Evolutionary conservation across 2,888 invertebrate species (phyloP), one percentile per base, ranked within the genome.

Genomic region (Eretmocerus hayati): DNA sequence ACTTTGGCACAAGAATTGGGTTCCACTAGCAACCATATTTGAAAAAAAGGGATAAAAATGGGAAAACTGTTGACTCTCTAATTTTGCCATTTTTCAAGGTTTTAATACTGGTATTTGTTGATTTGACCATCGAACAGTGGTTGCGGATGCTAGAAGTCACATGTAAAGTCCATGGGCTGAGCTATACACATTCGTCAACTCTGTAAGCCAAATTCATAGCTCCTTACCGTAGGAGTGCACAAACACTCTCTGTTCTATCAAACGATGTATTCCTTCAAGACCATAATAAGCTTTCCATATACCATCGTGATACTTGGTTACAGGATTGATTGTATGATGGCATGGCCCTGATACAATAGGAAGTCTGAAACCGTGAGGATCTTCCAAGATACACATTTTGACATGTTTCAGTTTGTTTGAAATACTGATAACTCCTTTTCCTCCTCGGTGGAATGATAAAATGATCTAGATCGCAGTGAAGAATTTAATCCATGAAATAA

Each of bases 251-350:
- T 46, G 20, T 11, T 53, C 48, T 1, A 53, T 22, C 5, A 54
- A 43, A 13, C 53, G 35, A 33, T 50, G 30, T 15, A 33, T 39
- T 31, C 50, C 62, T 8, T 20, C 5, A 1, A 54, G 11, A 37
- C 57, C 61, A 35, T 63, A 67, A 43, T 52, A 48, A 13, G 59
- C 61, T 11, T 43, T 58, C 67, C 67, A 69, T 22, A 52, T 41
- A 22, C 67, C 67, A 9, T 57, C 55, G 49, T 66, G 64, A 46
- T 46, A 44, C 23, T 47, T 38, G 4, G 58, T 62, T 5, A 63
- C 61, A 2, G 41, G 15, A 1, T 54, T 38, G 21, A 66, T 55
- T 2, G 45, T 6, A 20, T 60, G 46, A 4, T n/a, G 16, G 42
- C 65, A 67, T 1, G 9, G 9, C 31, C 58, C 55, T 13, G 43